A percentile compares a stretch with the other conserved stretches of the same genome.
Conservation (phyloP, 2,113 vertebrate species). For the Progne subis region DNA sequence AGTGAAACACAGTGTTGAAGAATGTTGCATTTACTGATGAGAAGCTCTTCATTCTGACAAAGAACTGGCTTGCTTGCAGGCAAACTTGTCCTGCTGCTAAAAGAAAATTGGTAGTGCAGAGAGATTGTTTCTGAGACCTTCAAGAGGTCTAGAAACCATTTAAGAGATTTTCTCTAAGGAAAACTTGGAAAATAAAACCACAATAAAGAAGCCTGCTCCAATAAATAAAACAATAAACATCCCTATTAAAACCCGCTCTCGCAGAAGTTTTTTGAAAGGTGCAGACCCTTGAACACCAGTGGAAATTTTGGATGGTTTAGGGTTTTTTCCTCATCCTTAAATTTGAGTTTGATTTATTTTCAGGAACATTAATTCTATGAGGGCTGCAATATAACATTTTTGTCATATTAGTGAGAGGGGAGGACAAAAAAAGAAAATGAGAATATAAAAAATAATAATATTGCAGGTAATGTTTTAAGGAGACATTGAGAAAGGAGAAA, state of each 20-base stretch:
- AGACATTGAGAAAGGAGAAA: not conserved
- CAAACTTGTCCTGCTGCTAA: conserved; percentile 50
- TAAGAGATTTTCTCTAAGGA: conserved; percentile 10
- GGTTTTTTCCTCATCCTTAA: not conserved
- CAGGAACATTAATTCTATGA: not conserved
- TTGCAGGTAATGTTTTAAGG: not conserved
- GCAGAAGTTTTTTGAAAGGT: not conserved
- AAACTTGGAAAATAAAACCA: conserved; percentile 1
- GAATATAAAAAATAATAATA: not conserved
- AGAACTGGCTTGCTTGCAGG: conserved; percentile 23
- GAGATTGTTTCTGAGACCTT: conserved; percentile 31
- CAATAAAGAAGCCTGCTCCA: not conserved
- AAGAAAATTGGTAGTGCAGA: conserved; percentile 10
- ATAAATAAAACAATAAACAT: not conserved
- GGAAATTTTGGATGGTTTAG: not conserved
- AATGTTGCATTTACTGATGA: conserved; percentile 28
- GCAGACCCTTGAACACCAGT: not conserved
- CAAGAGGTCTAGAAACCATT: not conserved
- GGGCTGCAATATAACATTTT: not conserved
- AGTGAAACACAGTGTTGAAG: conserved; percentile 14
- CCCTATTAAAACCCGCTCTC: not conserved
- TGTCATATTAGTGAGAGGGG: not conserved
- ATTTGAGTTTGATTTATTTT: not conserved
- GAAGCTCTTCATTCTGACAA: conserved; percentile 33
- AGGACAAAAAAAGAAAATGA: not conserved